A percentile compares a stretch with the other conserved stretches of the same genome.
phyloP scores from a whole-genome alignment of 2,113 vertebrate genomes.

The Neotragus pygmaeus region DNA sequence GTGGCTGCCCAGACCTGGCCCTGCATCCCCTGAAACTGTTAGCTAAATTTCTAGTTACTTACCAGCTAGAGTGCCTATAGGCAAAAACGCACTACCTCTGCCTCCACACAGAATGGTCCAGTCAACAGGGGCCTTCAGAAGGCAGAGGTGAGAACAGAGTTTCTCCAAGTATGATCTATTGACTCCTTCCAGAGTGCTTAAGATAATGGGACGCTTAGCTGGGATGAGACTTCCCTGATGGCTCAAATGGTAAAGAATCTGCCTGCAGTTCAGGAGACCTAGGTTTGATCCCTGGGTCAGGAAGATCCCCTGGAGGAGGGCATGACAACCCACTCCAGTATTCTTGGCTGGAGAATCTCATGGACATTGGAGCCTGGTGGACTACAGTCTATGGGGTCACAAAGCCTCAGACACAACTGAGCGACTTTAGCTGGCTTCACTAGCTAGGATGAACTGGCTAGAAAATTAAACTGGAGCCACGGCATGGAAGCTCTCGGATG shows the following conservation, averaged over 20 bases:
- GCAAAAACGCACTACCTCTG: background rate
- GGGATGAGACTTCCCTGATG: background rate
- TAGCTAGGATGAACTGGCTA: background rate
- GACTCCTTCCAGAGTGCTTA: background rate
- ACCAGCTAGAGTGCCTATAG: background rate
- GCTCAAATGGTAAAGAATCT: background rate
- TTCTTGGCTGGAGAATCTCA: background rate
- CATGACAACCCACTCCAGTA: background rate
- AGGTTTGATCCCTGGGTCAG: background rate
- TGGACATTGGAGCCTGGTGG: background rate
- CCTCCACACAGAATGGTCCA: background rate
- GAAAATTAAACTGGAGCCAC: background rate
- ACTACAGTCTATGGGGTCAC: background rate
- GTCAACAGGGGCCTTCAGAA: background rate
- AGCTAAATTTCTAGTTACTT: background rate
- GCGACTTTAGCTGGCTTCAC: background rate
- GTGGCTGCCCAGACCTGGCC: background rate
- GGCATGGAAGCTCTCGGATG: background rate
- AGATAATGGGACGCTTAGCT: background rate
- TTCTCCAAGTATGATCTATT: background rate
- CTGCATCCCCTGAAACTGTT: background rate
- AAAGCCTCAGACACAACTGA: background rate
- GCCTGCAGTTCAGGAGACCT: background rate
- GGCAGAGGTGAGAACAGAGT: background rate
- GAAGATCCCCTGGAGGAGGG: background rate